Percentiles rank a stretch among this genome's conserved stretches.
Evolutionary conservation across 2,888 invertebrate genomes (phyloP).

Genomic region (Rhodophaea formosa): DNA sequence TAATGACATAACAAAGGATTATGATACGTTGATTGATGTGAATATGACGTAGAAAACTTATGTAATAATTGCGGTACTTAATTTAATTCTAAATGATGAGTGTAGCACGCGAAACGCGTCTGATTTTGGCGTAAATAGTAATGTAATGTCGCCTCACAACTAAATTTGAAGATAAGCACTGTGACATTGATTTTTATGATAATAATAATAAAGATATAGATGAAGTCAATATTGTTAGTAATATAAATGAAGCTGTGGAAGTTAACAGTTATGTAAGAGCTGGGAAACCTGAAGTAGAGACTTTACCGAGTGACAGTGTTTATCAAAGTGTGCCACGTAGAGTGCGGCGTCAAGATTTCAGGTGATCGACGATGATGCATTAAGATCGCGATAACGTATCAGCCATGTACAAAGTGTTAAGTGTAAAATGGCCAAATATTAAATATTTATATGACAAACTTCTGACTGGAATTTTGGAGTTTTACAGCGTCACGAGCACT

Average conservation of each 20-base stretch:
- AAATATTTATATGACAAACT: constrained; percentile 41
- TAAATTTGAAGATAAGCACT: constrained; percentile 3
- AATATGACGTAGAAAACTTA: constrained; percentile 31
- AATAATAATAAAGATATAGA: neutral
- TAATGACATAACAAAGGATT: constrained; percentile 39
- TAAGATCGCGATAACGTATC: constrained; percentile 54
- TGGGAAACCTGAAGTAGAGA: constrained; percentile 26
- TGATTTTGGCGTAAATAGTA: constrained; percentile 16
- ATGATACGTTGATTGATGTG: constrained; percentile 47
- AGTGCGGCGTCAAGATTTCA: constrained; percentile 57
- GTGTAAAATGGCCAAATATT: constrained; percentile 29
- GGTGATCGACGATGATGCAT: constrained; percentile 75
- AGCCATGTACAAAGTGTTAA: constrained; percentile 26
- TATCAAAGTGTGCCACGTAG: constrained; percentile 54
- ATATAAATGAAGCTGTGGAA: constrained; percentile 12
- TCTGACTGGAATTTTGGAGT: constrained; percentile 22
- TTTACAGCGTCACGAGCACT: constrained; percentile 1
- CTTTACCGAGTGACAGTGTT: constrained; percentile 39
- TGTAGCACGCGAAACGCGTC: constrained; percentile 24
- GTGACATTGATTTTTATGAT: constrained; percentile 1
- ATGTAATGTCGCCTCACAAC: constrained; percentile 8
- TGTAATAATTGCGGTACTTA: constrained; percentile 29
- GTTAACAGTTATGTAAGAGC: constrained; percentile 23
- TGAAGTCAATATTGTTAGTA: neutral
- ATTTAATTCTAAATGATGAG: constrained; percentile 26